Conservation (phyloP, 2,113 vertebrate genomes). For the Trogon surrucura region DNA sequence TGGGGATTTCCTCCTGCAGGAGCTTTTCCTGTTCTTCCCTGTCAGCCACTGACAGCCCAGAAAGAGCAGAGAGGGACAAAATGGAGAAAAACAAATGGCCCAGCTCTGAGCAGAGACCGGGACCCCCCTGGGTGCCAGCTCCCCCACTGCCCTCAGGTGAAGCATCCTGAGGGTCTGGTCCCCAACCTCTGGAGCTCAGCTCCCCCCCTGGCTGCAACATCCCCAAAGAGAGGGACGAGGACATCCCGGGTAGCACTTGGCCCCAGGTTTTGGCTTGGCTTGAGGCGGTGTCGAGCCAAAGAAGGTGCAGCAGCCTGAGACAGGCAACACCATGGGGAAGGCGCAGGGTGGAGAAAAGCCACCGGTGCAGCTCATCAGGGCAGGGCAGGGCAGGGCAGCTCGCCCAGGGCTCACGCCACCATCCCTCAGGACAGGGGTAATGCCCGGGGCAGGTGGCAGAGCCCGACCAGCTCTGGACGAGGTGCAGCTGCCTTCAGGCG, state of each 20-base stretch:
- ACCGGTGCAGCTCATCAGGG: fast-evolving
- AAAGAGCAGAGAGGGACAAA: not conserved
- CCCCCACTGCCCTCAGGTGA: fast-evolving
- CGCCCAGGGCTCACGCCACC: not conserved
- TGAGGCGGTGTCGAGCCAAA: not conserved
- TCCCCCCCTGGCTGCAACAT: not conserved
- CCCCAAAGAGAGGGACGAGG: not conserved
- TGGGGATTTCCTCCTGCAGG: not conserved
- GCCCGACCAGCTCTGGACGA: not conserved
- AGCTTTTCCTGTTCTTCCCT: not conserved
- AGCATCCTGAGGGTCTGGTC: not conserved
- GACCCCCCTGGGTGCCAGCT: not conserved
- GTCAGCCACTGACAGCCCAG: not conserved
- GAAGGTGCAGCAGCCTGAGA: not conserved
- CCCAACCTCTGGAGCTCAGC: not conserved
- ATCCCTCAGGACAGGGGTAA: not conserved
- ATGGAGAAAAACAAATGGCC: not conserved
- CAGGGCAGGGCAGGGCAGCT: not conserved
- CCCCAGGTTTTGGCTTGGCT: fast-evolving
- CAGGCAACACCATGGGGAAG: not conserved
- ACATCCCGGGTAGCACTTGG: not conserved
- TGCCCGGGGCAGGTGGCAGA: not conserved
- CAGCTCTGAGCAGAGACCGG: not conserved
- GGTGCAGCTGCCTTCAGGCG: not conserved
- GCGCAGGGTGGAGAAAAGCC: not conserved